Evolutionary conservation across 2,113 vertebrate genomes (phyloP), one percentile per base, ranked within the genome.

Genomic region (Menidia beryllina): DNA sequence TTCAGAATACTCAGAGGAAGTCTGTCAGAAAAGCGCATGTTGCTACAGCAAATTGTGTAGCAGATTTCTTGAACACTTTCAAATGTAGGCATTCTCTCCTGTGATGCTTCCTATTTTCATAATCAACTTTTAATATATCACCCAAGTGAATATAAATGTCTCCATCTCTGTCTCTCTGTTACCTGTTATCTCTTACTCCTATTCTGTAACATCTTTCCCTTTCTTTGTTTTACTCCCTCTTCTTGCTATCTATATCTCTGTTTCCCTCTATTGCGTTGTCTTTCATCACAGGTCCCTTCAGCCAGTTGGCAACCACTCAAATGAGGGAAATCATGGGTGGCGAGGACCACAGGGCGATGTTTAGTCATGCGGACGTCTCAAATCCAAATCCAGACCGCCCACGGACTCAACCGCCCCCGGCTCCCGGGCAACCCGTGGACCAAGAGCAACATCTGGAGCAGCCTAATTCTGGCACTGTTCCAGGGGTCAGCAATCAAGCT

Each of bases 371-470:
- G 27, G n/a, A 25, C 3, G 52, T 52, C 27, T 65, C 92, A 2
- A 66, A 71, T 8, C 63, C 88, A 1, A 23, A 41, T 67, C 72
- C 0, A 11, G 45, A 83, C 25, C 69, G 88, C 1, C 30, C 74
- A 21, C 58, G 79, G 20, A 78, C 86, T 24, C 48, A 86, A 58
- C 54, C 25, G 82, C 39, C 69, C 25, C 36, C 69, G 41, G 51
- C 38, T 69, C 49, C 0, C 48, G 67, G 69, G 25, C 72, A 81
- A 27, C 57, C 38, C 25, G 45, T 76, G 51, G 82, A 45, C 8
- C 51, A 79, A 21, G 87, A 89, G 69, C 86, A 92, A 59, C 91
- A 89, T 69, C 86, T 87, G 58, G 91, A 83, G 62, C 88, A 75
- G 24, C 73, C 71, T n/a, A 0, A 36, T 51, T 56, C 76, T 23